Conservation (phyloP, 2,888 invertebrate genomes). For the Melipona bicolor region DNA sequence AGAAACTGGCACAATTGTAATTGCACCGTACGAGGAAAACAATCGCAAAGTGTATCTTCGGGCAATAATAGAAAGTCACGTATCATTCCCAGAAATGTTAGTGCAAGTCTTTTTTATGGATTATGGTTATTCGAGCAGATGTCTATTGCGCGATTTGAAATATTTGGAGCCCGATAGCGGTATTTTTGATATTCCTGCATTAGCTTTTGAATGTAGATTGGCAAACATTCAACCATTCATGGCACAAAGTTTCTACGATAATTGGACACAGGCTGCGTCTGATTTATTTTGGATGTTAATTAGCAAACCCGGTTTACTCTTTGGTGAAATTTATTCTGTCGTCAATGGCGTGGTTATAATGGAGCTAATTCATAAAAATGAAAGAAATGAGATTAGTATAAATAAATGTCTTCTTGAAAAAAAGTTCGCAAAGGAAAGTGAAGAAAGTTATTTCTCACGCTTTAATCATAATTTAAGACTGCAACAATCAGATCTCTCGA, state of each 20-base stretch:
- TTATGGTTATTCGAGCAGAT: slow-evolving; percentile 88
- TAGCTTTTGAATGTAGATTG: slow-evolving; percentile 90
- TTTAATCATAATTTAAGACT: slow-evolving; percentile 83
- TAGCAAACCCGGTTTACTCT: slow-evolving; percentile 77
- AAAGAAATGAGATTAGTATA: slow-evolving; percentile 83
- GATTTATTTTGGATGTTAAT: slow-evolving; percentile 83
- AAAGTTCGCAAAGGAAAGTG: slow-evolving; percentile 88
- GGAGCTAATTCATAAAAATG: slow-evolving; percentile 84
- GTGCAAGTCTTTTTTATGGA: slow-evolving; percentile 91
- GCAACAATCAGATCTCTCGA: slow-evolving; percentile 71
- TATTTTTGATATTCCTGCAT: slow-evolving; percentile 84
- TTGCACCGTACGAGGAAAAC: slow-evolving; percentile 86
- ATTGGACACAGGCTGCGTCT: slow-evolving; percentile 87
- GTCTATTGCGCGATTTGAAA: slow-evolving; percentile 85
- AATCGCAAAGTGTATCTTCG: slow-evolving; percentile 75
- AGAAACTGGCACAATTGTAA: slow-evolving; percentile 85
- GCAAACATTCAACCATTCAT: slow-evolving; percentile 89
- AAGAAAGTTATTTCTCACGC: slow-evolving; percentile 91
- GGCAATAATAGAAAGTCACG: slow-evolving; percentile 67
- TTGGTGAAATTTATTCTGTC: slow-evolving; percentile 90
- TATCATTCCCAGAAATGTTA: slow-evolving; percentile 55
- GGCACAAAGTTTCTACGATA: slow-evolving; percentile 86
- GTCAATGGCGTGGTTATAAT: slow-evolving; percentile 90
- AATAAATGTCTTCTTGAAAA: slow-evolving; percentile 88
- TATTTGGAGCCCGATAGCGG: slow-evolving; percentile 73